Evolutionary conservation across 2,888 invertebrate species (phyloP).

Genomic region (Cyaniris semiargus): DNA sequence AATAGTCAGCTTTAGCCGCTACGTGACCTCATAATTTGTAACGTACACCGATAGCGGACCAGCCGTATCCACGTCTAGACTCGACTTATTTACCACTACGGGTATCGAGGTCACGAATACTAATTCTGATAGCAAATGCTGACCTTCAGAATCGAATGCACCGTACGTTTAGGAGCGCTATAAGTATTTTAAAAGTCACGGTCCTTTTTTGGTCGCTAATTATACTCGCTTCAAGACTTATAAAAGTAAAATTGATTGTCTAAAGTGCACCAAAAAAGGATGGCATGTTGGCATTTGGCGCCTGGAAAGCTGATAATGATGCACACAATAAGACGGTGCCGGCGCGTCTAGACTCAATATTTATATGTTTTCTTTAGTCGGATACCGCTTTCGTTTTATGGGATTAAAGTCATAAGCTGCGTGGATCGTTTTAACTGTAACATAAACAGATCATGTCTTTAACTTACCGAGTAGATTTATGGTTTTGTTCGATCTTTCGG

Average conservation of each 20-base stretch:
- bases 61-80: conserved; percentile 9
- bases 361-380: conserved; percentile 29
- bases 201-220: background rate
- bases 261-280: background rate
- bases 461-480: background rate
- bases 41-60: conserved; percentile 5
- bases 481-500: background rate
- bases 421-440: conserved; percentile 12
- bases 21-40: conserved; percentile 12
- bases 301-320: conserved; percentile 12
- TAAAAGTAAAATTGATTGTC: background rate
- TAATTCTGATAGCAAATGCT: background rate
- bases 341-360: conserved; percentile 26
- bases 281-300: background rate
- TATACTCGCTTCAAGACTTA: background rate
- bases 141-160: conserved; percentile 8
- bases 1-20: background rate
- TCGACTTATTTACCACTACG: background rate
- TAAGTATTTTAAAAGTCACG: background rate
- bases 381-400: conserved; percentile 13
- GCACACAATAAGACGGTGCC: conserved; percentile 21
- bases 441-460: conserved; percentile 1
- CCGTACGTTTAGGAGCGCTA: background rate
- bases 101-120: background rate
- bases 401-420: conserved; percentile 23